These are phyloP conservation scores for Parasteatoda lunata DNA, from an alignment of 2,888 invertebrate species.

Conservation along the genomic window DNA sequence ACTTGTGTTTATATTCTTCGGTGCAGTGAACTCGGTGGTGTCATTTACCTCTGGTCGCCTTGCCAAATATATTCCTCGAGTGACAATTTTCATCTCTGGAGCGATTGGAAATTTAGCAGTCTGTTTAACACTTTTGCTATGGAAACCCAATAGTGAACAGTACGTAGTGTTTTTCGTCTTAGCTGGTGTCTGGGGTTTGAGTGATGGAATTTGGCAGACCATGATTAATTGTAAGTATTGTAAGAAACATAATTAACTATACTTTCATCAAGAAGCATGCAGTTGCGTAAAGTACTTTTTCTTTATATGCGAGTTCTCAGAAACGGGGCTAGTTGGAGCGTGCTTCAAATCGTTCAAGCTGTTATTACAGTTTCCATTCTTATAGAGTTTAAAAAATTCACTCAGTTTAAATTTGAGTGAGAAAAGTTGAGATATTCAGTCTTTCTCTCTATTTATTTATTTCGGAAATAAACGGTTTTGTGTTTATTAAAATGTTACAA, in stretches of 20 bases:
- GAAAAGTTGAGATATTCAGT: too few relatives aligned
- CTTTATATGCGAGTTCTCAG: too few relatives aligned
- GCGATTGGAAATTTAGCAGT: constrained; percentile 85
- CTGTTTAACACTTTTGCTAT: constrained; percentile 86
- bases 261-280: too few relatives aligned
- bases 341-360: too few relatives aligned
- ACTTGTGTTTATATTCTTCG: constrained; percentile 97
- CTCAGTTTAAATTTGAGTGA: too few relatives aligned
- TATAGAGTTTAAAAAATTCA: too few relatives aligned
- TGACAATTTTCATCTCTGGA: constrained; percentile 77
- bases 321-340: too few relatives aligned
- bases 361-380: too few relatives aligned
- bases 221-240: constrained; percentile 90
- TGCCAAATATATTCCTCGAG: constrained; percentile 8
- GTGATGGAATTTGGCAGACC: constrained; percentile 98
- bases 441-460: too few relatives aligned
- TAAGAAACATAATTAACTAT: neutral
- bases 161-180: constrained; percentile 89
- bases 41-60: constrained; percentile 82
- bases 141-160: constrained; percentile 88
- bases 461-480: too few relatives aligned
- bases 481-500: too few relatives aligned
- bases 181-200: constrained; percentile 94
- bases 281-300: too few relatives aligned
- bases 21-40: constrained; percentile 92